These are phyloP conservation scores for Microplitis deprimator DNA, from an alignment of 2,888 invertebrate species.

Conservation along the genomic window DNA sequence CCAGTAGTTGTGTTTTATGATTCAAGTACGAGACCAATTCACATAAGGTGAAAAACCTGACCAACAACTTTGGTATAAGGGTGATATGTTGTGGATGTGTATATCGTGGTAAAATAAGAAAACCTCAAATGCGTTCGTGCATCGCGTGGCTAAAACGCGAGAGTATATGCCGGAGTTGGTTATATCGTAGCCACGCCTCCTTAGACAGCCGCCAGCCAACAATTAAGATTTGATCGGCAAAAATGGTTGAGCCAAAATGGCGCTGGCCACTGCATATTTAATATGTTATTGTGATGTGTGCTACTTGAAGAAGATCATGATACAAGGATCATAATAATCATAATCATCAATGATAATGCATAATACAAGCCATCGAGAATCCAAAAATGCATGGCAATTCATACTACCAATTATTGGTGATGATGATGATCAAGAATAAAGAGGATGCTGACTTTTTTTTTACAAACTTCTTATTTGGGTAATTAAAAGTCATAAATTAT, in stretches of 20 bases:
- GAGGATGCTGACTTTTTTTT: neutral
- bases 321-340: conserved; percentile 18
- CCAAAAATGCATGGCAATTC: neutral
- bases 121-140: conserved; percentile 66
- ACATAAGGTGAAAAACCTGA: conserved; percentile 43
- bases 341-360: neutral
- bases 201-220: conserved; percentile 72
- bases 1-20: conserved; percentile 13
- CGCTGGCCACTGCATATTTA: conserved; percentile 69
- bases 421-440: neutral
- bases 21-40: conserved; percentile 39
- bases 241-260: conserved; percentile 72
- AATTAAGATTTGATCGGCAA: conserved; percentile 73
- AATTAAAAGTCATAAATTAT: neutral
- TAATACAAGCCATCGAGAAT: neutral
- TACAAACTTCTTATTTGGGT: neutral
- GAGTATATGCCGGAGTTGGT: conserved; percentile 56
- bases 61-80: conserved; percentile 30
- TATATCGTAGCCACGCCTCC: conserved; percentile 65
- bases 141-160: conserved; percentile 69
- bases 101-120: conserved; percentile 53
- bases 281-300: conserved; percentile 52
- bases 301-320: conserved; percentile 29
- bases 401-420: neutral
- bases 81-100: neutral